A percentile compares a stretch with the other conserved stretches of the same genome.
Evolutionary conservation across 1,140 invertebrate species (phyloP).

Genomic region (Drosophila carrolli): DNA sequence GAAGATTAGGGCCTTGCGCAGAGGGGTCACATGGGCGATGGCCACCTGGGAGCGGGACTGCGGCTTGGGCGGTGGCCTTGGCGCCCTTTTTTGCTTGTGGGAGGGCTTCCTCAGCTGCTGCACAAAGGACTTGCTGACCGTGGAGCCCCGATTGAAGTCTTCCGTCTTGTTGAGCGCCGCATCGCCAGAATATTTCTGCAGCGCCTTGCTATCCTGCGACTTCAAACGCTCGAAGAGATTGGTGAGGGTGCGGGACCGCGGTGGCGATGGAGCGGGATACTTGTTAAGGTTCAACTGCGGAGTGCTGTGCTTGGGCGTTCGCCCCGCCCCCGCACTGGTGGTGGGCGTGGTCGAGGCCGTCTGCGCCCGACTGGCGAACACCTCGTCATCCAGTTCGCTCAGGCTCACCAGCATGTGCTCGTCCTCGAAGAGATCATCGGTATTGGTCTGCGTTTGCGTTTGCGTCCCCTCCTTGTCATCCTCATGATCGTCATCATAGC

Average conservation of each 20-base stretch:
- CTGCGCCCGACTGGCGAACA: conserved; percentile 60
- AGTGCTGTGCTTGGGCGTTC: conserved; percentile 68
- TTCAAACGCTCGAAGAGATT: conserved; percentile 78
- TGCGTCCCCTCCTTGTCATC: conserved; percentile 24
- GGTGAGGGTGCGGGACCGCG: conserved; percentile 66
- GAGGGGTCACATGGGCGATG: conserved; percentile 62
- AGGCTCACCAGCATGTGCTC: conserved; percentile 77
- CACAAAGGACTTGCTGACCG: conserved; percentile 83
- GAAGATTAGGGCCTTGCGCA: conserved; percentile 71
- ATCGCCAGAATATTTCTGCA: conserved; percentile 70
- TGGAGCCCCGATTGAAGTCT: conserved; percentile 80
- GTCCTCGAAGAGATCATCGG: conserved; percentile 65
- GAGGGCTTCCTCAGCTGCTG: conserved; percentile 64
- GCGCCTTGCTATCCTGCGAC: conserved; percentile 56
- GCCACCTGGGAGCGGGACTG: conserved; percentile 62
- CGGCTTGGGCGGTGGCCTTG: conserved; percentile 68
- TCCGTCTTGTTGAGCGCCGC: conserved; percentile 52
- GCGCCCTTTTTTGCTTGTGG: conserved; percentile 67
- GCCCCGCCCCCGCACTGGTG: conserved; percentile 35
- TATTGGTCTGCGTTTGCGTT: conserved; percentile 58
- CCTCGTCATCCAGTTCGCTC: conserved; percentile 75
- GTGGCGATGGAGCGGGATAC: conserved; percentile 61
- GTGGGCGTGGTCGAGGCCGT: conserved; percentile 63
- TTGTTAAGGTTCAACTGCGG: conserved; percentile 57
- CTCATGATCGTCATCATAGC: conserved; percentile 68